Percentiles rank a stretch among this genome's conserved stretches.
Evolutionary conservation across 2,888 invertebrate species (phyloP).

Genomic region (Cantharis rustica): DNA sequence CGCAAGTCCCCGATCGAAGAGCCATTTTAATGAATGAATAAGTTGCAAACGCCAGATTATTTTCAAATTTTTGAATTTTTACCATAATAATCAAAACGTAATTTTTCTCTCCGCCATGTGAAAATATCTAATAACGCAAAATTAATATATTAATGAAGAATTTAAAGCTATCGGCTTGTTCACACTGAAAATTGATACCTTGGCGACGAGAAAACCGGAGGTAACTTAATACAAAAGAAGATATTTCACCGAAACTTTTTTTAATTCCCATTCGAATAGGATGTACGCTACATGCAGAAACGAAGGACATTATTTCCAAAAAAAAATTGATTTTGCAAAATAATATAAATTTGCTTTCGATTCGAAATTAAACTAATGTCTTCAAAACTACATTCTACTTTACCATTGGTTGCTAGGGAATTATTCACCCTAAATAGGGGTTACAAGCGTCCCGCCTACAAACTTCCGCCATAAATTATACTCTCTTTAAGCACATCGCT

Average conservation of each 20-base stretch:
- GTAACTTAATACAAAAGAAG: conserved; percentile 25
- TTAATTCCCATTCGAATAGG: conserved; percentile 31
- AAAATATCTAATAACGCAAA: conserved; percentile 14
- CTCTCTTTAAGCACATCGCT: not conserved
- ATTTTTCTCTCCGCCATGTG: not conserved
- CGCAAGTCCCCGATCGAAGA: conserved; percentile 31
- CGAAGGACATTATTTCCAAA: not conserved
- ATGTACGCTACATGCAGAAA: conserved; percentile 35
- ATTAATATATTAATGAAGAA: conserved; percentile 6
- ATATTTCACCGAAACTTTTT: conserved; percentile 32
- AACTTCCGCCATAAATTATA: conserved; percentile 1
- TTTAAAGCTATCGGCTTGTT: conserved; percentile 21
- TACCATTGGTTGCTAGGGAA: conserved; percentile 29
- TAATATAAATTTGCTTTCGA: not conserved
- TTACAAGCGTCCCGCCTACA: conserved; percentile 19
- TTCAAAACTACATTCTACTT: conserved; percentile 23
- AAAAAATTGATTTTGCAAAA: not conserved
- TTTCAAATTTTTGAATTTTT: not conserved
- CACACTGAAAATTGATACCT: conserved; percentile 33
- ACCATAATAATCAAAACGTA: not conserved
- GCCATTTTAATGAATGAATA: conserved; percentile 7
- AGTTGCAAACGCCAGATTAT: not conserved
- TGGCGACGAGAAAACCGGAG: conserved; percentile 23
- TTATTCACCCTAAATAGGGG: conserved; percentile 16
- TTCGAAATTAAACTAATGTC: not conserved